These are phyloP conservation scores for Gavialis gangeticus DNA, from an alignment of 2,113 vertebrate genomes.

Conservation along the genomic window DNA sequence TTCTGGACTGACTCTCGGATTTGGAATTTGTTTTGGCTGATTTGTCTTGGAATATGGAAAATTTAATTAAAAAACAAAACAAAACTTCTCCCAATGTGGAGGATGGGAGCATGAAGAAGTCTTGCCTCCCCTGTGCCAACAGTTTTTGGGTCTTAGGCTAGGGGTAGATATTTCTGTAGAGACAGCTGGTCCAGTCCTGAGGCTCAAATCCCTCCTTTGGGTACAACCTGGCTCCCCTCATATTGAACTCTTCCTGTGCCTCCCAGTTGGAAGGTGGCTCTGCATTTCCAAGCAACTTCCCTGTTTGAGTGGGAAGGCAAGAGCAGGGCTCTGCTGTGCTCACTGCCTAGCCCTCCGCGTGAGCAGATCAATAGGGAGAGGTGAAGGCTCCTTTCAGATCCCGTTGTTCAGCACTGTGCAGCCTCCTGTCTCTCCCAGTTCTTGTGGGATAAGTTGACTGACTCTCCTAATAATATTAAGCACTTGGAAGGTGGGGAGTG, in stretches of 20 bases:
- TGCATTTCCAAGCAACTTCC: not conserved
- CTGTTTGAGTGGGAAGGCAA: not conserved
- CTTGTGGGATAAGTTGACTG: not conserved
- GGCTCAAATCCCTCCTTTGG: not conserved
- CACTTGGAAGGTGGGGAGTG: fast-evolving
- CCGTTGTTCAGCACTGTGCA: no score
- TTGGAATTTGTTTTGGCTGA: no score
- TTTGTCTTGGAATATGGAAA: no score
- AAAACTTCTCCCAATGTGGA: no score
- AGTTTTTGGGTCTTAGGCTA: not conserved
- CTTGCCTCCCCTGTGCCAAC: not conserved
- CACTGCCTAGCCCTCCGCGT: not conserved
- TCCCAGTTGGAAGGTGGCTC: not conserved
- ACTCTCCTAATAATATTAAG: not conserved
- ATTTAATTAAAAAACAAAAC: no score
- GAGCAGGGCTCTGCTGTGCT: not conserved
- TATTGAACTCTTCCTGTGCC: not conserved
- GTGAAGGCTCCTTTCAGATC: not conserved
- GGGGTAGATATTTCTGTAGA: not conserved
- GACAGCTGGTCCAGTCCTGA: not conserved
- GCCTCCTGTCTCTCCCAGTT: not conserved
- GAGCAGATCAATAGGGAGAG: not conserved
- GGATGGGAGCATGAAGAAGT: not conserved
- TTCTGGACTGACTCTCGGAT: no score
- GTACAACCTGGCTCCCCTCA: not conserved